phyloP scores from a whole-genome alignment of 2,797 vertebrate genomes.

The Micromesistius poutassou region DNA sequence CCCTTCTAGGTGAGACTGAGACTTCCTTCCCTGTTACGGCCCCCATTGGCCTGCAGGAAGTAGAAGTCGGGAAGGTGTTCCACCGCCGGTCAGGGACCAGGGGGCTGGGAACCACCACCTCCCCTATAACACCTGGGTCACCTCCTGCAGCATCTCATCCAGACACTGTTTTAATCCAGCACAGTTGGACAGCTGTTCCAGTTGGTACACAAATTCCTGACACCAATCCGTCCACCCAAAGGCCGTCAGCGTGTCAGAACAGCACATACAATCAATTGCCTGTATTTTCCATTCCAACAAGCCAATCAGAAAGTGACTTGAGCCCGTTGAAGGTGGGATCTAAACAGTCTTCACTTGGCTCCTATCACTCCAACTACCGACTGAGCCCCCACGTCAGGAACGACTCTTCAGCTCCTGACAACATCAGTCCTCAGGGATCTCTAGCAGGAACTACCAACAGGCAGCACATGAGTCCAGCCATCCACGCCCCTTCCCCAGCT shows the following conservation, averaged over 20 bases:
- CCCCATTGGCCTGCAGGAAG: conserved; percentile 14
- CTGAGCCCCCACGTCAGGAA: conserved; percentile 13
- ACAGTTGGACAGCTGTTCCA: background rate
- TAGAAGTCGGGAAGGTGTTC: conserved; percentile 21
- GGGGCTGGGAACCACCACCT: conserved; percentile 8
- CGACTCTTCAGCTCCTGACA: background rate
- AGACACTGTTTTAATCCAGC: conserved; percentile 9
- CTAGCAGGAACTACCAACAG: conserved; percentile 7
- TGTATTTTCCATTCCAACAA: background rate
- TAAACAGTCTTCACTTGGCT: conserved; percentile 16
- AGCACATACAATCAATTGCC: conserved; percentile 5
- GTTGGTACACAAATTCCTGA: background rate
- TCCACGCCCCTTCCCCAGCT: conserved; percentile 17
- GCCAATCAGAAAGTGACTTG: conserved; percentile 9
- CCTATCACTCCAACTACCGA: conserved; percentile 9
- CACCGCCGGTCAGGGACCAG: conserved; percentile 5
- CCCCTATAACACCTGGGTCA: conserved; percentile 16
- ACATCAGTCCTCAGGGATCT: conserved; percentile 3
- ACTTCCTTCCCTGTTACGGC: conserved; percentile 15
- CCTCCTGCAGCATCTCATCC: conserved; percentile 10
- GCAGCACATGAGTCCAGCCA: conserved; percentile 22
- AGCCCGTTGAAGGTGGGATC: conserved; percentile 6
- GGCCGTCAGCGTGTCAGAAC: conserved; percentile 3
- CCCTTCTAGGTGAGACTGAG: conserved; percentile 31
- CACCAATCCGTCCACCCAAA: conserved; percentile 5